Evolutionary conservation across 1,140 invertebrate genomes (phyloP), one percentile per base, ranked within the genome.

Genomic region (Heliconius himera): DNA sequence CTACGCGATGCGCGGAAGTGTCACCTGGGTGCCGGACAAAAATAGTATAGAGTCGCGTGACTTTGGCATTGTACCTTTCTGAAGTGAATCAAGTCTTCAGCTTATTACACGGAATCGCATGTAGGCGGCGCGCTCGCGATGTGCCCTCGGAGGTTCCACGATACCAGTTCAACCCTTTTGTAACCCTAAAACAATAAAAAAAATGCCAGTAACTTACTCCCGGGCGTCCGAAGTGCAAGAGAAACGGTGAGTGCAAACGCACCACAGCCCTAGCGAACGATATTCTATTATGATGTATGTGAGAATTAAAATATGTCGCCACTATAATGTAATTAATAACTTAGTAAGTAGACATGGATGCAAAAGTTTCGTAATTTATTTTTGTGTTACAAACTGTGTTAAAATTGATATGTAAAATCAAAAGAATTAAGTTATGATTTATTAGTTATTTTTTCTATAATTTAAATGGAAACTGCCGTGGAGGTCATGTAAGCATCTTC

Each of bases 201-300:
- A 78, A 51, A 92, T 92, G 89, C 90, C 90, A 41, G 85, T 92
- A 54, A 89, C 86, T 60, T 92, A 91, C 70, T 76, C 85, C 9
- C 87, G 89, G 73, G 83, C 89, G 20, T 89, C 89, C 3, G 89
- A 92, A 20, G 85, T 86, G 79, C 80, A 77, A 41, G 82, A 87
- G 36, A 85, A 86, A 81, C 90, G 90, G 90, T 92, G 85, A 91
- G 91, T 83, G 76, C 80, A 38, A 77, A 41, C 38, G 80, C 76
- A 81, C 51, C 71, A 60, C 74, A 80, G 26, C 26, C 11, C 22
- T 29, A 56, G 11, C 60, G 26, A 16, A 16, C 4, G 29, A 66
- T 29, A 6, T 29, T 66, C 11, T 66, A 66, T 66, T 29, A 66
- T 66, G 11, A 66, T 66, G 13, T 1, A 66, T 66, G 60, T 66